phyloP scores from a whole-genome alignment of 2,113 vertebrate species.

The Xyliphius kryptos region DNA sequence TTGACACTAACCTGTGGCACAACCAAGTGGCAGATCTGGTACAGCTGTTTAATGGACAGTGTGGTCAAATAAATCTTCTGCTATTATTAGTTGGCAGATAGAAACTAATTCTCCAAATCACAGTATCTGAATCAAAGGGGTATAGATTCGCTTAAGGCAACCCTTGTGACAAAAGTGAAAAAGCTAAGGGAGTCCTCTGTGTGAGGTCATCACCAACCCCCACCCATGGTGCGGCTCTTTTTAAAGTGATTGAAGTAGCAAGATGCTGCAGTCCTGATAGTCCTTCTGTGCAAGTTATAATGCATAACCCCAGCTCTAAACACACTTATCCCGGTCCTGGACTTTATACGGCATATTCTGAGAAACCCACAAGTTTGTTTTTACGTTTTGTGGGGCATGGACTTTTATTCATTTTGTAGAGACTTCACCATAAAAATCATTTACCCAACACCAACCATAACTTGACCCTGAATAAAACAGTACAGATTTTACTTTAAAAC shows the following conservation, averaged over 20 bases:
- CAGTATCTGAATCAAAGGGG: conserved; percentile 53
- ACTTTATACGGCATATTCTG: conserved; percentile 8
- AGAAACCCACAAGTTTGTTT: too few relatives aligned
- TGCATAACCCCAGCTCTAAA: conserved; percentile 47
- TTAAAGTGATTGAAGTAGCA: conserved; percentile 58
- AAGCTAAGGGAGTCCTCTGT: conserved; percentile 49
- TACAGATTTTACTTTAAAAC: too few relatives aligned
- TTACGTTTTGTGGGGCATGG: too few relatives aligned
- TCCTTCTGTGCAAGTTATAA: conserved; percentile 49
- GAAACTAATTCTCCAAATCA: conserved; percentile 8
- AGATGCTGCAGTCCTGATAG: conserved; percentile 45
- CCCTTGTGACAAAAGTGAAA: conserved; percentile 55
- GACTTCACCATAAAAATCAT: too few relatives aligned
- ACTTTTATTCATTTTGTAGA: too few relatives aligned
- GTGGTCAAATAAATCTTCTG: conserved; percentile 62
- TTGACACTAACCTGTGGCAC: too few relatives aligned
- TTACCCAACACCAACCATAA: too few relatives aligned
- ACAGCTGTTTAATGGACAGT: conserved; percentile 49
- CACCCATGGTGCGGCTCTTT: conserved; percentile 51
- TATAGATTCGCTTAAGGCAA: conserved; percentile 52
- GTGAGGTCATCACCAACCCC: conserved; percentile 49
- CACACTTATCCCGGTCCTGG: conserved; percentile 28
- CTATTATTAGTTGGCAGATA: conserved; percentile 54
- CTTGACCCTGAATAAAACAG: too few relatives aligned
- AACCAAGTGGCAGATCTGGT: conserved; percentile 28